Conservation (phyloP, 2,113 vertebrate genomes). For the Aphyosemion australe region DNA sequence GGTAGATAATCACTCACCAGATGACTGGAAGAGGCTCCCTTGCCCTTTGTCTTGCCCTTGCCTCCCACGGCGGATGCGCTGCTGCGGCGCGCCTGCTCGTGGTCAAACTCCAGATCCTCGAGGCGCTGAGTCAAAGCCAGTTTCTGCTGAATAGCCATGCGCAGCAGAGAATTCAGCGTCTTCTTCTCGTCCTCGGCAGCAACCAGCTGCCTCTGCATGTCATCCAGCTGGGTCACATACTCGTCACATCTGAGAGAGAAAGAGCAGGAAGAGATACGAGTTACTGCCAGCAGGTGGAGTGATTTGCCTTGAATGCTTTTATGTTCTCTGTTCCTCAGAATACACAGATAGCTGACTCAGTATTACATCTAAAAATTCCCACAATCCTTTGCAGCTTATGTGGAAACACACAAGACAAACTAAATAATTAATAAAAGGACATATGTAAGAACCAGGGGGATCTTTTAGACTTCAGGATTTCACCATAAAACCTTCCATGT, state of each 20-base stretch:
- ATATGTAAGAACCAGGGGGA: no score
- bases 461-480: not conserved
- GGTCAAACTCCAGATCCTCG: slow-evolving; percentile 85
- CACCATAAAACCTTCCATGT: not conserved
- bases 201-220: slow-evolving; percentile 81
- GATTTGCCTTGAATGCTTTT: slow-evolving; percentile 3
- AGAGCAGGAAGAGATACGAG: not conserved
- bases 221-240: slow-evolving; percentile 80
- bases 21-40: slow-evolving; percentile 80
- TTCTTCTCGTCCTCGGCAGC: slow-evolving; percentile 83
- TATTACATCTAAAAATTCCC: slow-evolving; percentile 67
- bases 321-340: slow-evolving; percentile 28
- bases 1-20: slow-evolving; percentile 87
- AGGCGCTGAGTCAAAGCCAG: slow-evolving; percentile 80
- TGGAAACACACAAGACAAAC: slow-evolving; percentile 2
- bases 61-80: slow-evolving; percentile 66
- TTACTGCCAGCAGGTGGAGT: slow-evolving; percentile 62
- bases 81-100: slow-evolving; percentile 90
- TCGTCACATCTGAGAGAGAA: slow-evolving; percentile 74
- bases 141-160: slow-evolving; percentile 83
- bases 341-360: slow-evolving; percentile 33
- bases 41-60: slow-evolving; percentile 86
- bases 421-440: not conserved
- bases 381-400: slow-evolving; percentile 58
- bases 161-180: slow-evolving; percentile 79